Evolutionary conservation across 2,113 vertebrate species (phyloP).

Genomic region (Cheilinus undulatus): DNA sequence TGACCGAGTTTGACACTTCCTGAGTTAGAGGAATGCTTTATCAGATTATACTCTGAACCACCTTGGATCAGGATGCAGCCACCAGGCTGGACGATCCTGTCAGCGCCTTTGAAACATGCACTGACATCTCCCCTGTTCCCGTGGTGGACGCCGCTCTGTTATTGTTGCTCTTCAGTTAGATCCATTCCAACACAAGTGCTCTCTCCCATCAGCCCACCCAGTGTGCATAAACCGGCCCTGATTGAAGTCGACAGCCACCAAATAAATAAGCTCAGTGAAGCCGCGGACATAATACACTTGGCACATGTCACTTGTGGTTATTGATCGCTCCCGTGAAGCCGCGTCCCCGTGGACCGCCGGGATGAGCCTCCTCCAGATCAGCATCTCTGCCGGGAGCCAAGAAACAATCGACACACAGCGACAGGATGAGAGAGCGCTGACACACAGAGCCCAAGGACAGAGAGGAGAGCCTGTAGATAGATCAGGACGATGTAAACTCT

Average conservation of each 20-base stretch:
- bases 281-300: constrained; percentile 78
- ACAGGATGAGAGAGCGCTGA: constrained; percentile 29
- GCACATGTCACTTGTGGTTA: constrained; percentile 79
- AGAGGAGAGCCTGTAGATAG: constrained; percentile 19
- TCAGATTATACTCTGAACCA: too few species aligned
- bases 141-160: not conserved
- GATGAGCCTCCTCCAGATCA: constrained; percentile 52
- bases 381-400: constrained; percentile 60
- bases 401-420: constrained; percentile 25
- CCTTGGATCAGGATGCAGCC: too few species aligned
- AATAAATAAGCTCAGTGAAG: constrained; percentile 81
- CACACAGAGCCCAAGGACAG: constrained; percentile 36
- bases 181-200: constrained; percentile 26
- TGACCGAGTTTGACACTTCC: too few species aligned
- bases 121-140: not conserved
- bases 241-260: constrained; percentile 74
- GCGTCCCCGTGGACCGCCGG: constrained; percentile 40
- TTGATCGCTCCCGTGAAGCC: constrained; percentile 63
- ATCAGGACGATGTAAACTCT: not conserved
- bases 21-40: too few species aligned
- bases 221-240: constrained; percentile 62
- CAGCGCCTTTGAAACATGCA: too few species aligned
- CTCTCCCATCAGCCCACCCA: constrained; percentile 9
- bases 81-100: too few species aligned
- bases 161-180: constrained; percentile 1